A percentile compares a stretch with the other conserved stretches of the same genome.
Evolutionary conservation across 2,888 invertebrate genomes (phyloP).

Genomic region (Shargacucullia verbasci): DNA sequence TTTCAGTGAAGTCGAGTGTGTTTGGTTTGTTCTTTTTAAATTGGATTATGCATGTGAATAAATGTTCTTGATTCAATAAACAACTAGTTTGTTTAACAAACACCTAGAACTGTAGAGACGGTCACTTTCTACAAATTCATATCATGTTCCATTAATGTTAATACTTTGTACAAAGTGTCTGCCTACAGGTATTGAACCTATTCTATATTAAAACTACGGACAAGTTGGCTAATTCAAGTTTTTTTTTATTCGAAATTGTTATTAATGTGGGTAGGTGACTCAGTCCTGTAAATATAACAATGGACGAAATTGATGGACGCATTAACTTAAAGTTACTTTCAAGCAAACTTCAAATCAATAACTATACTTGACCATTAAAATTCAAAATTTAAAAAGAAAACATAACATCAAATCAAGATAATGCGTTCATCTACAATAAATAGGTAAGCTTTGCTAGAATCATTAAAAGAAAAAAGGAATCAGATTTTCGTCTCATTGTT

Average conservation of each 20-base stretch:
- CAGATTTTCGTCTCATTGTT: slow-evolving; percentile 75
- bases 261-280: slow-evolving; percentile 39
- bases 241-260: slow-evolving; percentile 1
- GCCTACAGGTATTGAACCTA: not conserved
- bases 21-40: slow-evolving; percentile 84
- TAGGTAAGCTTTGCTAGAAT: slow-evolving; percentile 1
- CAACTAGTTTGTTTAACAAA: slow-evolving; percentile 63
- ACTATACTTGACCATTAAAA: too few relatives aligned
- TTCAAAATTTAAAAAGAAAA: too few relatives aligned
- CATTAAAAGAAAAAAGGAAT: slow-evolving; percentile 38
- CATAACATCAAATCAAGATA: slow-evolving; percentile 27
- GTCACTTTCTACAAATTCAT: not conserved
- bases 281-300: slow-evolving; percentile 7
- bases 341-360: not conserved
- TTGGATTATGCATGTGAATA: slow-evolving; percentile 86
- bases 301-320: slow-evolving; percentile 19
- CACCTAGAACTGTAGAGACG: slow-evolving; percentile 27
- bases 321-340: slow-evolving; percentile 27
- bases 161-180: slow-evolving; percentile 19
- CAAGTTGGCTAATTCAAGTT: too few relatives aligned
- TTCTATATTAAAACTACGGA: too few relatives aligned
- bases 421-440: slow-evolving; percentile 26
- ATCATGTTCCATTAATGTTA: too few relatives aligned
- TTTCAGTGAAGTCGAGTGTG: slow-evolving; percentile 81
- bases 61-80: slow-evolving; percentile 84